Conservation (phyloP, 2,113 vertebrate genomes). For the Trematomus loennbergii region DNA sequence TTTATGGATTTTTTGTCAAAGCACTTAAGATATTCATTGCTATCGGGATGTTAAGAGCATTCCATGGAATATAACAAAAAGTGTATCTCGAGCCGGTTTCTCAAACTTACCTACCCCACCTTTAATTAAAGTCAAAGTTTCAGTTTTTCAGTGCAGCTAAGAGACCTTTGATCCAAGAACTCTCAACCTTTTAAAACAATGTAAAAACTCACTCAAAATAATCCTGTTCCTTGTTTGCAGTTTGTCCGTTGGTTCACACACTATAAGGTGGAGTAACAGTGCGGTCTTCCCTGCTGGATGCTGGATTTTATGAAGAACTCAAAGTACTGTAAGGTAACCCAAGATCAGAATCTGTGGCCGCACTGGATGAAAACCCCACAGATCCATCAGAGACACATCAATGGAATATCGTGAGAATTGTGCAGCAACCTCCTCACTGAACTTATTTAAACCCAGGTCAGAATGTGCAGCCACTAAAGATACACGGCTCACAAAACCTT, state of each 20-base stretch:
- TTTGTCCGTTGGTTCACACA: neutral
- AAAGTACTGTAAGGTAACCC: conserved; percentile 29
- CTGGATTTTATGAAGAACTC: conserved; percentile 2
- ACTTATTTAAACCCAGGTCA: conserved; percentile 52
- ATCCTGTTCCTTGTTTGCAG: neutral
- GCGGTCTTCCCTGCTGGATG: conserved; percentile 4
- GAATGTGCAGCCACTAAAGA: conserved; percentile 33
- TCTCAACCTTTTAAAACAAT: conserved; percentile 9
- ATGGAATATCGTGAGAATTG: conserved; percentile 34
- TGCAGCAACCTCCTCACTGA: conserved; percentile 9
- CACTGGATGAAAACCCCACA: conserved; percentile 38
- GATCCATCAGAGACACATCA: conserved; percentile 34
- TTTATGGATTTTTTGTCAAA: no score
- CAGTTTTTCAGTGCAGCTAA: neutral
- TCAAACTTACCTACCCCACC: no score
- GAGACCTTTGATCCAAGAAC: neutral
- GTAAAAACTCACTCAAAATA: neutral
- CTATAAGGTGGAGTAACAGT: conserved; percentile 6
- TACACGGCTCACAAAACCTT: conserved; percentile 20
- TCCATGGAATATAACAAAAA: no score
- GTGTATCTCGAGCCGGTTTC: no score
- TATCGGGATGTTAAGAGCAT: no score
- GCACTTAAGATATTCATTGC: no score
- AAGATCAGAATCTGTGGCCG: conserved; percentile 39
- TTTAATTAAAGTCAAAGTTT: no score